These are phyloP conservation scores for Damaliscus lunatus DNA, from an alignment of 2,113 vertebrate genomes.

Conservation along the genomic window DNA sequence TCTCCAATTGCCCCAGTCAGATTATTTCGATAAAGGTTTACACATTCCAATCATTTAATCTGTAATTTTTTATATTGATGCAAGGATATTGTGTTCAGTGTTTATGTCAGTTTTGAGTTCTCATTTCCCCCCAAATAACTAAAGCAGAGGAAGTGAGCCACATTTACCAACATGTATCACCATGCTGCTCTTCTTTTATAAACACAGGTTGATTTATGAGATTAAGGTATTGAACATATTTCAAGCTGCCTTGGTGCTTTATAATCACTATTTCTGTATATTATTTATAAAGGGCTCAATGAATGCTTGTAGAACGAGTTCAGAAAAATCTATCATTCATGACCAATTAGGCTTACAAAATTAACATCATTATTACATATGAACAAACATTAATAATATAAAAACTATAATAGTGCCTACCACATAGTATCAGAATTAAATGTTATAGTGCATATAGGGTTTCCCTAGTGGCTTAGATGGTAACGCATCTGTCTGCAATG, in stretches of 20 bases:
- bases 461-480: too few relatives aligned
- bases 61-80: neutral
- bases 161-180: neutral
- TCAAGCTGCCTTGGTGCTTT: neutral
- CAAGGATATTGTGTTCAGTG: neutral
- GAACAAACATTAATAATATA: neutral
- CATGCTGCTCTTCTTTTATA: neutral
- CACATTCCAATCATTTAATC: neutral
- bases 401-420: neutral
- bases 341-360: neutral
- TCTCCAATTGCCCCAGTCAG: neutral
- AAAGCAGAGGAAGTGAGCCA: neutral
- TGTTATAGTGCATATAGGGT: accelerated
- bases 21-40: neutral
- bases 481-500: too few relatives aligned
- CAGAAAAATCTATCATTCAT: neutral
- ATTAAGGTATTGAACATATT: neutral
- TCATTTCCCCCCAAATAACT: neutral
- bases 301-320: neutral
- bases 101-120: slow-evolving; percentile 5
- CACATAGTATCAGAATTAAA: neutral
- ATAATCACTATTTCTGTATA: neutral
- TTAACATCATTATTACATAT: neutral
- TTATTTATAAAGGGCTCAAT: neutral
- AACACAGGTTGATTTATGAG: neutral